These are phyloP conservation scores for Dipodomys ordii DNA, from an alignment of 2,113 vertebrate genomes.

Conservation along the genomic window DNA sequence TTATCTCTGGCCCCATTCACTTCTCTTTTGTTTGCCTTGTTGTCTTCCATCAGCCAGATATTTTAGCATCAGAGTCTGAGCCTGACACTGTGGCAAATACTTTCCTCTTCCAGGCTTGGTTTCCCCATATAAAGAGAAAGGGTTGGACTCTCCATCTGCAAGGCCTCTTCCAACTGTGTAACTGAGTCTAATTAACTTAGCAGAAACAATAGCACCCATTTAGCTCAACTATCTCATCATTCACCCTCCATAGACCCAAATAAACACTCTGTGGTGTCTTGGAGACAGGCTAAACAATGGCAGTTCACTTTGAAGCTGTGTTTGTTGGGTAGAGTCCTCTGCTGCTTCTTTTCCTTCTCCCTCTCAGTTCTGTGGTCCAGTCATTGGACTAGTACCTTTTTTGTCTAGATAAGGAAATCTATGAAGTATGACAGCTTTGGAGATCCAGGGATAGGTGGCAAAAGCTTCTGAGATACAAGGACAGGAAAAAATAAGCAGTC, in stretches of 20 bases:
- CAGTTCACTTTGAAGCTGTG: not conserved
- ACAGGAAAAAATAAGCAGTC: not conserved
- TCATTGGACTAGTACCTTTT: not conserved
- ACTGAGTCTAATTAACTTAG: not conserved
- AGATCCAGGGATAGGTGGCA: not conserved
- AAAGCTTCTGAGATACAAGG: not conserved
- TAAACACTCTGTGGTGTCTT: not conserved
- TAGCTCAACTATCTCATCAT: not conserved
- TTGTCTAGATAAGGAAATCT: too few relatives aligned
- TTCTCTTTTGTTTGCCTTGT: not conserved
- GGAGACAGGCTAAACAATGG: constrained; percentile 5
- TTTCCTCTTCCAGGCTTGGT: not conserved
- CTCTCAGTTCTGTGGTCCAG: not conserved
- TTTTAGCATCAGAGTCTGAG: not conserved
- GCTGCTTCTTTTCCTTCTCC: not conserved
- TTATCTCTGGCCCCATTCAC: not conserved
- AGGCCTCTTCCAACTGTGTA: not conserved
- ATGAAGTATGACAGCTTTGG: not conserved
- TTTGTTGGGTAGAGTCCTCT: not conserved
- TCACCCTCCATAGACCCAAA: not conserved
- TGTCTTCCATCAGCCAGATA: not conserved
- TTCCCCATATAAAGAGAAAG: not conserved
- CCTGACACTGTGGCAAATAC: not conserved
- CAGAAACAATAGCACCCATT: not conserved
- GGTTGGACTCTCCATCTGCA: not conserved